These are phyloP conservation scores for Dunckerocampus dactyliophorus DNA, from an alignment of 2,113 vertebrate genomes.

Conservation along the genomic window DNA sequence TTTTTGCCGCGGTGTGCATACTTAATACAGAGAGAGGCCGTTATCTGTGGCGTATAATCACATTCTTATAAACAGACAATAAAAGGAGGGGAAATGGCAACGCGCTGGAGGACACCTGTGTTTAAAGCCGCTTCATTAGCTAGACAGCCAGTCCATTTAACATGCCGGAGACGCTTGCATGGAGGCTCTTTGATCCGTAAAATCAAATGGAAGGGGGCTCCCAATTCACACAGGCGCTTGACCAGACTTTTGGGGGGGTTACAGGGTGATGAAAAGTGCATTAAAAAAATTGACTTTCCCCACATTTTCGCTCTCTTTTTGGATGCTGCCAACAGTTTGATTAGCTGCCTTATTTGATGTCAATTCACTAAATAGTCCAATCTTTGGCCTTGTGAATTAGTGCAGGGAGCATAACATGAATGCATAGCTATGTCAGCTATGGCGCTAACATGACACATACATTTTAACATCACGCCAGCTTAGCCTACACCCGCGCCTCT, in stretches of 20 bases:
- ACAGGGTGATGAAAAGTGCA: slow-evolving; percentile 43
- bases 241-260: slow-evolving; percentile 41
- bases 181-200: slow-evolving; percentile 65
- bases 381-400: no score
- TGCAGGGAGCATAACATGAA: no score
- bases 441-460: no score
- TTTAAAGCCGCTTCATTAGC: slow-evolving; percentile 65
- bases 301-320: no score
- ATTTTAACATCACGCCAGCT: no score
- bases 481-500: no score
- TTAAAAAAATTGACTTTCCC: slow-evolving; percentile 6
- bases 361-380: no score
- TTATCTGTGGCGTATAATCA: slow-evolving; percentile 66
- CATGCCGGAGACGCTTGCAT: slow-evolving; percentile 49
- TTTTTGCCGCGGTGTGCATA: slow-evolving; percentile 43
- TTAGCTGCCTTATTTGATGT: background rate
- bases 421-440: no score
- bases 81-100: slow-evolving; percentile 59
- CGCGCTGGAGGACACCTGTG: slow-evolving; percentile 61
- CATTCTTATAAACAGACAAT: slow-evolving; percentile 64
- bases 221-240: slow-evolving; percentile 59
- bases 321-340: no score
- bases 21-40: slow-evolving; percentile 47
- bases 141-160: slow-evolving; percentile 64
- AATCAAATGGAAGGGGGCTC: slow-evolving; percentile 63